Percentiles rank a stretch among this genome's conserved stretches.
These are phyloP conservation scores for Hypotaenidia okinawae DNA, from an alignment of 2,797 vertebrate species.

Conservation along the genomic window DNA sequence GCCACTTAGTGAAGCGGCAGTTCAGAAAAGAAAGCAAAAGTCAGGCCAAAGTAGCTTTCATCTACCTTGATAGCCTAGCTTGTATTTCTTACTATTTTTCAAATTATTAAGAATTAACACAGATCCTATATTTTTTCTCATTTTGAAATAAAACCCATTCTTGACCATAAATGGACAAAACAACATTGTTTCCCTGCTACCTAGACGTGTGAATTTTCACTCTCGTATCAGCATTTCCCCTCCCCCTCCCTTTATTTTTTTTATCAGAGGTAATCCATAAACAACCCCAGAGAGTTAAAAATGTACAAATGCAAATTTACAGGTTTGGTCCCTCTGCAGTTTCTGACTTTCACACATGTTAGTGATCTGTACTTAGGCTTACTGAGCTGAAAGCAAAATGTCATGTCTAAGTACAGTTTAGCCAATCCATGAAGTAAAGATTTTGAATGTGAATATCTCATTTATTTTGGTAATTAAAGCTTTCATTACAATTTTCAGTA, in stretches of 20 bases:
- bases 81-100: background rate
- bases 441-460: background rate
- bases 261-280: background rate
- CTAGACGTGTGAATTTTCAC: background rate
- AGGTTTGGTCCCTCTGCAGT: background rate
- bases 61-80: background rate
- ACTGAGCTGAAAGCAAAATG: background rate
- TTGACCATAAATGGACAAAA: background rate
- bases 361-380: background rate
- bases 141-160: background rate
- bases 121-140: background rate
- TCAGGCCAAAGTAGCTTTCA: constrained; percentile 12
- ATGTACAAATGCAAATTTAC: background rate
- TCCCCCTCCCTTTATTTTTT: fast-evolving
- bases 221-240: background rate
- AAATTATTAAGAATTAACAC: background rate
- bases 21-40: constrained; percentile 46
- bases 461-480: background rate
- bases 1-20: constrained; percentile 56
- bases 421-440: background rate
- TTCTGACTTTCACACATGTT: background rate
- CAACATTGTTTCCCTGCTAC: background rate
- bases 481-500: background rate
- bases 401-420: background rate
- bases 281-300: background rate